phyloP scores from a whole-genome alignment of 2,113 vertebrate species.

The Sinocyclocheilus grahami region DNA sequence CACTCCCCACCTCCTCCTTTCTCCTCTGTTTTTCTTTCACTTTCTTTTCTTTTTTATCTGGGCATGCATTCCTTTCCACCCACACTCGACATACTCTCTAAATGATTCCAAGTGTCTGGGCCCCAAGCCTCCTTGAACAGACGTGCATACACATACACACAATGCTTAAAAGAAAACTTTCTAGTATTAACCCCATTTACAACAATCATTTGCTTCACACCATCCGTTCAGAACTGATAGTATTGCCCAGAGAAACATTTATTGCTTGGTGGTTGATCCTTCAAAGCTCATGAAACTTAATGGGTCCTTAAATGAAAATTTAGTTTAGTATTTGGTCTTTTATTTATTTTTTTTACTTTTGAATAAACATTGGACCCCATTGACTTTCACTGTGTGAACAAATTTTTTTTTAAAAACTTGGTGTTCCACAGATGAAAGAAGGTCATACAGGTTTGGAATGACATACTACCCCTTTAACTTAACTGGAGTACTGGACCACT shows the following conservation, averaged over 20 bases:
- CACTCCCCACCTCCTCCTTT: constrained; percentile 69
- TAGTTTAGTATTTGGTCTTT: not conserved
- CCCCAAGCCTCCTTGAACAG: constrained; percentile 62
- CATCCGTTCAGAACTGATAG: not conserved
- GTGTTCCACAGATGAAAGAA: not conserved
- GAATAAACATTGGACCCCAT: not conserved
- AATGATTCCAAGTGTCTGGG: constrained; percentile 83
- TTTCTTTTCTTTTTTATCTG: constrained; percentile 78
- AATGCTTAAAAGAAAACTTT: constrained; percentile 17
- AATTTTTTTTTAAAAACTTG: not conserved
- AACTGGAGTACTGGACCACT: not conserved
- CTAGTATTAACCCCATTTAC: constrained; percentile 24
- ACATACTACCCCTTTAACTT: not conserved
- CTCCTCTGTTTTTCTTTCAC: constrained; percentile 77
- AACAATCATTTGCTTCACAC: not conserved
- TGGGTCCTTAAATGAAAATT: not conserved
- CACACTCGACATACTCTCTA: constrained; percentile 79
- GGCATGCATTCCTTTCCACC: constrained; percentile 82
- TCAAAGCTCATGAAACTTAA: not conserved
- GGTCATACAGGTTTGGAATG: not conserved
- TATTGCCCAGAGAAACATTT: not conserved
- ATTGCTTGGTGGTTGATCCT: not conserved
- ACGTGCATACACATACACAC: constrained; percentile 38
- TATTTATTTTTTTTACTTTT: not conserved
- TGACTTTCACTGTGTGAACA: not conserved